Evolutionary conservation across 1,140 invertebrate genomes (phyloP).

Genomic region (Bombus difficillimus): DNA sequence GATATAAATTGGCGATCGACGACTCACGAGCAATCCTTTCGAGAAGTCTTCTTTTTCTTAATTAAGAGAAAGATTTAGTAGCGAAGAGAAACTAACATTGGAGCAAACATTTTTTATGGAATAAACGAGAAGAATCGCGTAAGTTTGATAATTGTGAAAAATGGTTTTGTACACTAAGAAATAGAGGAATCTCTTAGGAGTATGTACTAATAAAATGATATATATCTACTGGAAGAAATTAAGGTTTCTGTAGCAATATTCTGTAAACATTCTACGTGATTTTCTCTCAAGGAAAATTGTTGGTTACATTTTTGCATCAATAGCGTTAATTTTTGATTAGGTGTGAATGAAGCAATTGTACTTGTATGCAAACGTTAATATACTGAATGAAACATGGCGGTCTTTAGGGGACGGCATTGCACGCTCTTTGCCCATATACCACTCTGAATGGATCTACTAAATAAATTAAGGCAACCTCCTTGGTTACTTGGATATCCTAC

Average conservation of each 20-base stretch:
- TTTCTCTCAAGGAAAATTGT: not conserved
- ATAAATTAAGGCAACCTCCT: not conserved
- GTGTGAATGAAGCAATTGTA: not conserved
- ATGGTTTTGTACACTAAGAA: not conserved
- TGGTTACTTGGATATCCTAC: not conserved
- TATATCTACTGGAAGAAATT: no score
- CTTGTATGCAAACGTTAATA: not conserved
- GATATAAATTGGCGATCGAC: slow-evolving; percentile 51
- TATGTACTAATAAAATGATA: no score
- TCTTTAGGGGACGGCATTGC: not conserved
- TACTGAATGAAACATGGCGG: not conserved
- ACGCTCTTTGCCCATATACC: not conserved
- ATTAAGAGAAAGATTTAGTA: no score
- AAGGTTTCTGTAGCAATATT: no score
- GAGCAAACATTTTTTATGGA: not conserved
- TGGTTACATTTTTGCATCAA: no score
- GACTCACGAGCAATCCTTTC: not conserved
- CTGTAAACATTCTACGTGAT: not conserved
- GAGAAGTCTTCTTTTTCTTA: not conserved
- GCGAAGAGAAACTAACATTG: not conserved
- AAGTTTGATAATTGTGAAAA: not conserved
- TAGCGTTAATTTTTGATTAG: no score
- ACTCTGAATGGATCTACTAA: not conserved
- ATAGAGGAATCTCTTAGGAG: not conserved
- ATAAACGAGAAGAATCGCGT: not conserved